Evolutionary conservation across 2,888 invertebrate genomes (phyloP).

Genomic region (Coleophora deauratella): DNA sequence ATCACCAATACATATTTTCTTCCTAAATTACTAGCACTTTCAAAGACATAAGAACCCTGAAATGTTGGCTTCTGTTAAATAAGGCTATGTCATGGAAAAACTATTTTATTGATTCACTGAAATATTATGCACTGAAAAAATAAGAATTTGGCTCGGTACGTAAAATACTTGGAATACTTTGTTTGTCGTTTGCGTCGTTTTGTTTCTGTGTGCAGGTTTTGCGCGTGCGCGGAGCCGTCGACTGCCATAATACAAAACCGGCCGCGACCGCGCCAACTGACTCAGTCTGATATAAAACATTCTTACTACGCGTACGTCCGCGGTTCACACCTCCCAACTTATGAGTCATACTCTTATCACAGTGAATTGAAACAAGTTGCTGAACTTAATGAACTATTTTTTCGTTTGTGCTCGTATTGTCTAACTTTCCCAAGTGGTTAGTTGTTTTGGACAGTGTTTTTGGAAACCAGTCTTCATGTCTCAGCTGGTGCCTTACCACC

Average conservation of each 20-base stretch:
- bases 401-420: conserved; percentile 30
- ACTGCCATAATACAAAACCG: conserved; percentile 61
- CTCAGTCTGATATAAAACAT: conserved; percentile 70
- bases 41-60: background rate
- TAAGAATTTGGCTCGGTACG: conserved; percentile 51
- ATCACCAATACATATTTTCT: too few relatives aligned
- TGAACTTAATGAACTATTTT: conserved; percentile 40
- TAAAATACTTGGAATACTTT: conserved; percentile 54
- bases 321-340: conserved; percentile 33
- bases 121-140: conserved; percentile 31
- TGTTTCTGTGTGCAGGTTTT: conserved; percentile 23
- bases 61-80: too few relatives aligned
- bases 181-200: conserved; percentile 36
- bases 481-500: conserved; percentile 76
- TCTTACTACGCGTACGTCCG: conserved; percentile 60
- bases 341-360: conserved; percentile 68
- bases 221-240: conserved; percentile 61
- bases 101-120: conserved; percentile 58
- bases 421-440: conserved; percentile 32
- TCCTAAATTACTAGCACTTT: background rate
- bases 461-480: conserved; percentile 72
- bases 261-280: conserved; percentile 55
- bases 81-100: conserved; percentile 37
- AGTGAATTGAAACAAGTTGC: conserved; percentile 43
- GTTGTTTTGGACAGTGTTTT: conserved; percentile 45